Conservation (phyloP, 2,797 vertebrate genomes). For the Cephalopachus bancanus region DNA sequence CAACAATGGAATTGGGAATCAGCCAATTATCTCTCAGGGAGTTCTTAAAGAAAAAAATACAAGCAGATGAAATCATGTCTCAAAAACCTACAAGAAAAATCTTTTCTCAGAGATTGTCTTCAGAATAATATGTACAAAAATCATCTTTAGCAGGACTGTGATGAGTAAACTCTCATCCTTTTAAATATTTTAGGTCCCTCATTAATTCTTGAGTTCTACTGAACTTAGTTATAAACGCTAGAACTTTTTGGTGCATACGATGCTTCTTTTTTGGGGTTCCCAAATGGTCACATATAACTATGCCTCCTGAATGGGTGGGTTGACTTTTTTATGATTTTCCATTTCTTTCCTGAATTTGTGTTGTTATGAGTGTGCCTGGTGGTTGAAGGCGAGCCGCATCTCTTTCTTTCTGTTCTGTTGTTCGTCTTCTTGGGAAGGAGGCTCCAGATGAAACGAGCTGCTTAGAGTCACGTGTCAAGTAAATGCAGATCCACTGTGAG, state of each 20-base stretch:
- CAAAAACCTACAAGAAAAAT: constrained; percentile 47
- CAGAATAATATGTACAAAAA: not conserved
- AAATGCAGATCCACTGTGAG: not conserved
- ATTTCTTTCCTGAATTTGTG: not conserved
- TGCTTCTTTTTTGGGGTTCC: not conserved
- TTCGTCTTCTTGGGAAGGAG: not conserved
- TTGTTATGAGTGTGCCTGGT: not conserved
- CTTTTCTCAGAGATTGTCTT: constrained; percentile 24
- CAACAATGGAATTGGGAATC: constrained; percentile 35
- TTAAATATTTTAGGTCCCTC: constrained; percentile 5
- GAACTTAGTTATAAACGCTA: not conserved
- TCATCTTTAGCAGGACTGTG: constrained; percentile 6
- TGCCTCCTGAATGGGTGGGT: not conserved
- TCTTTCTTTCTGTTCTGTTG: not conserved
- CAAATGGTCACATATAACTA: not conserved
- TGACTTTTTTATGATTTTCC: not conserved
- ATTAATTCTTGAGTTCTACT: constrained; percentile 41
- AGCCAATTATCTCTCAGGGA: not conserved
- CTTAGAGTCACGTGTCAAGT: not conserved
- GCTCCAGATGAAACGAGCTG: not conserved
- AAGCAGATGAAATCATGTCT: not conserved
- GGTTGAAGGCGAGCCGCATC: too few relatives aligned
- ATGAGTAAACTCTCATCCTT: not conserved
- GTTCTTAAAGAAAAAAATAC: constrained; percentile 13
- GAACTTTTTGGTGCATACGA: not conserved